phyloP scores from a whole-genome alignment of 2,797 vertebrate genomes.

The Nannoperca australis region DNA sequence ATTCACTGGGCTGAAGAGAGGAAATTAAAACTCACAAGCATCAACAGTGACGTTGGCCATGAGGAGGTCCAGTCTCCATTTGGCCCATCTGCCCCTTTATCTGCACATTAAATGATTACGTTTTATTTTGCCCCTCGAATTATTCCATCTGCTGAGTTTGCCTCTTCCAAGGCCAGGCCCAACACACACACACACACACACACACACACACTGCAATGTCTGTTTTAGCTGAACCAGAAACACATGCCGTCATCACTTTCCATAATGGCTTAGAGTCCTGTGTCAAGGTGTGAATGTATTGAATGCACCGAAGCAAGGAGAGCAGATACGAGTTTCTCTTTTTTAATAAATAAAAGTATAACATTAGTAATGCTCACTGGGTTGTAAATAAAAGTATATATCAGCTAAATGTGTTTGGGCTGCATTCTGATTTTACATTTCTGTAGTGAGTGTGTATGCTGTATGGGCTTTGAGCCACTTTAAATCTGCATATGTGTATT shows the following conservation, averaged over 20 bases:
- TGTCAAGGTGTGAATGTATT: slow-evolving; percentile 37
- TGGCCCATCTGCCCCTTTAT: not conserved
- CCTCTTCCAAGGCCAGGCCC: slow-evolving; percentile 14
- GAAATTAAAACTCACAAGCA: slow-evolving; percentile 1
- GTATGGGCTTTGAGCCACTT: not conserved
- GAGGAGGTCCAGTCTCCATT: not conserved
- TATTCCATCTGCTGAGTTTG: not conserved
- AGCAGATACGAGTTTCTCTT: not conserved
- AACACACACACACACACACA: slow-evolving; percentile 1
- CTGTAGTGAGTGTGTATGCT: not conserved
- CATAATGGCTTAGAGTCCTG: slow-evolving; percentile 17
- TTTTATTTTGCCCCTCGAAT: no score
- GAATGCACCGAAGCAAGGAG: slow-evolving; percentile 15
- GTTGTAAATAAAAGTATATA: slow-evolving; percentile 21
- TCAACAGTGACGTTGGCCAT: not conserved
- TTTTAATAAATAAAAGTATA: not conserved
- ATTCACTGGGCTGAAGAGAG: not conserved
- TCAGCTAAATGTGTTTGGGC: not conserved
- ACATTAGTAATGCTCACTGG: slow-evolving; percentile 15
- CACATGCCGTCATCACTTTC: slow-evolving; percentile 28
- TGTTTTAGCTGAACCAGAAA: slow-evolving; percentile 23
- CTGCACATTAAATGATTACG: not conserved
- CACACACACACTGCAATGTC: slow-evolving; percentile 22
- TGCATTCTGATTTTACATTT: slow-evolving; percentile 3
- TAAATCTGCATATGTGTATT: not conserved